These are phyloP conservation scores for Toxonevra muliebris DNA, from an alignment of 2,888 invertebrate species.

Conservation along the genomic window DNA sequence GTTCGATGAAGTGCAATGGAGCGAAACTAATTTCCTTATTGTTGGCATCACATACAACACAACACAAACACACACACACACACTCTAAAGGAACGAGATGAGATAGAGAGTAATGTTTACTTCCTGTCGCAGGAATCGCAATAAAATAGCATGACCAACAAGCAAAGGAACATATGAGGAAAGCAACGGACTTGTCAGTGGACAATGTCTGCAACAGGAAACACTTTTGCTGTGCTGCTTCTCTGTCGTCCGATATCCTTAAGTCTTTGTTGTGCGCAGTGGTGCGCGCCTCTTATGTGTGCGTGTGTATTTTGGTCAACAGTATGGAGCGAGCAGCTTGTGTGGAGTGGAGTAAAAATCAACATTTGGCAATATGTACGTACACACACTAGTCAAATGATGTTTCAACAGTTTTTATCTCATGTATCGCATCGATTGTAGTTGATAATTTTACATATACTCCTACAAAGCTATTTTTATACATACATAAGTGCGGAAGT, in stretches of 20 bases:
- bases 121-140: too few relatives aligned
- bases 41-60: constrained; percentile 3
- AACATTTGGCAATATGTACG: constrained; percentile 1
- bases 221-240: too few relatives aligned
- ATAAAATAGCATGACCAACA: too few relatives aligned
- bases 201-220: too few relatives aligned
- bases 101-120: too few relatives aligned
- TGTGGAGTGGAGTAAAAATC: constrained; percentile 4
- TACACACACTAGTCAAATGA: constrained; percentile 13
- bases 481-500: not conserved
- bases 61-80: not conserved
- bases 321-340: not conserved
- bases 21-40: constrained; percentile 33
- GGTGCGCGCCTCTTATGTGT: not conserved
- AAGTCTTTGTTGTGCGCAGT: not conserved
- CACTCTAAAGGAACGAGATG: not conserved
- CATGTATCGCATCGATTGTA: not conserved
- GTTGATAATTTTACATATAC: not conserved
- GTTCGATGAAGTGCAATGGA: constrained; percentile 17
- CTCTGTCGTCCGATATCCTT: not conserved
- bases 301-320: not conserved
- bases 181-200: too few relatives aligned
- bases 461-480: not conserved
- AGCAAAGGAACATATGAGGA: too few relatives aligned
- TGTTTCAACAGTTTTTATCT: constrained; percentile 17